phyloP scores from a whole-genome alignment of 2,113 vertebrate species.

The Raphicerus campestris region DNA sequence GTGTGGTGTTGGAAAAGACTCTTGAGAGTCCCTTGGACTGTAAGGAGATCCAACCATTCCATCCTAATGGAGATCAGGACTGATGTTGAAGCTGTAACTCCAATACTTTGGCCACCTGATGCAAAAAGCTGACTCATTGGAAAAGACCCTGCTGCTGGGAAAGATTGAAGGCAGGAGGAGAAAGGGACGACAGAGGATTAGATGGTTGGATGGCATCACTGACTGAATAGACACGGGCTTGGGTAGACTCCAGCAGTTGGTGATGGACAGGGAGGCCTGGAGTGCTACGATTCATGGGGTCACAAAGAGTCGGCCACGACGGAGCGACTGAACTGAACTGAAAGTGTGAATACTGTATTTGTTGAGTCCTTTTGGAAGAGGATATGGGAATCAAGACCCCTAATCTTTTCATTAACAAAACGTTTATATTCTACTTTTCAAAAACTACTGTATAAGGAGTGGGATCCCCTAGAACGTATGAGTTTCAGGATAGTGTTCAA shows the following conservation, averaged over 20 bases:
- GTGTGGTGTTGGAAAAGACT: not conserved
- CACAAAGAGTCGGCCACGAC: not conserved
- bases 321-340: not conserved
- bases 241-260: not conserved
- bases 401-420: not conserved
- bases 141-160: not conserved
- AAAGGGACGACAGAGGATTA: not conserved
- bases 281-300: not conserved
- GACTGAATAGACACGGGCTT: too few relatives aligned
- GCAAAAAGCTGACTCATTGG: not conserved
- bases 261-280: not conserved
- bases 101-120: not conserved
- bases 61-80: not conserved
- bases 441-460: not conserved
- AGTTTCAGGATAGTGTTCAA: not conserved
- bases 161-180: not conserved
- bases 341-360: not conserved
- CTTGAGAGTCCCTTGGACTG: not conserved
- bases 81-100: not conserved
- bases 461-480: not conserved
- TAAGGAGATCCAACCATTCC: not conserved
- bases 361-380: not conserved
- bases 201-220: not conserved
- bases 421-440: constrained; percentile 13
- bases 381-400: not conserved